Conservation (phyloP, 2,888 invertebrate genomes). For the Plutella xylostella region DNA sequence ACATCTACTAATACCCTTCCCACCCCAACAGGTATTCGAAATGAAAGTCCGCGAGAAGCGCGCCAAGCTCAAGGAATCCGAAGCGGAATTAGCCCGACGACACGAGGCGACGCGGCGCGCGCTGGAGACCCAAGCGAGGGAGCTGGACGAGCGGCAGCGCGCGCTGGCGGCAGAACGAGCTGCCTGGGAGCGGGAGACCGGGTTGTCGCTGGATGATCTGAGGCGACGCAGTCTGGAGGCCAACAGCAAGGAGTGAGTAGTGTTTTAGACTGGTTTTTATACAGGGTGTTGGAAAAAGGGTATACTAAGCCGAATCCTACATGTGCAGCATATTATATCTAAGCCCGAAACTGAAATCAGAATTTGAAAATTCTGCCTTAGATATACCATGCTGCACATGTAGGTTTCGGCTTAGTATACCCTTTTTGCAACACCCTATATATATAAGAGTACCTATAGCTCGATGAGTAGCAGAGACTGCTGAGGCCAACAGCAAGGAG, state of each 20-base stretch:
- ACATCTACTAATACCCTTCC: neutral
- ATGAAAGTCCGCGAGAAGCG: slow-evolving; percentile 98
- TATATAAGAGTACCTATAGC: no score
- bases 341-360: no score
- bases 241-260: slow-evolving; percentile 86
- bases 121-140: slow-evolving; percentile 90
- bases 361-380: no score
- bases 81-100: slow-evolving; percentile 90
- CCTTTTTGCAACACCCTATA: no score
- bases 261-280: no score
- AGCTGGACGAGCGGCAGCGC: slow-evolving; percentile 89
- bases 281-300: no score
- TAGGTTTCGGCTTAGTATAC: no score
- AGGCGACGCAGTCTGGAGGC: slow-evolving; percentile 89
- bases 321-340: no score
- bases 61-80: slow-evolving; percentile 95
- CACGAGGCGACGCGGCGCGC: slow-evolving; percentile 83
- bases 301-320: no score
- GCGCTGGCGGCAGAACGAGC: slow-evolving; percentile 87
- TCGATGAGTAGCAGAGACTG: no score
- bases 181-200: slow-evolving; percentile 91
- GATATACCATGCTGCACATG: no score
- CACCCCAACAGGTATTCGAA: slow-evolving; percentile 83
- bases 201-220: slow-evolving; percentile 89
- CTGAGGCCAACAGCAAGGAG: slow-evolving; percentile 93